Evolutionary conservation across 2,888 invertebrate genomes (phyloP).

Genomic region (Ectemnius lituratus): DNA sequence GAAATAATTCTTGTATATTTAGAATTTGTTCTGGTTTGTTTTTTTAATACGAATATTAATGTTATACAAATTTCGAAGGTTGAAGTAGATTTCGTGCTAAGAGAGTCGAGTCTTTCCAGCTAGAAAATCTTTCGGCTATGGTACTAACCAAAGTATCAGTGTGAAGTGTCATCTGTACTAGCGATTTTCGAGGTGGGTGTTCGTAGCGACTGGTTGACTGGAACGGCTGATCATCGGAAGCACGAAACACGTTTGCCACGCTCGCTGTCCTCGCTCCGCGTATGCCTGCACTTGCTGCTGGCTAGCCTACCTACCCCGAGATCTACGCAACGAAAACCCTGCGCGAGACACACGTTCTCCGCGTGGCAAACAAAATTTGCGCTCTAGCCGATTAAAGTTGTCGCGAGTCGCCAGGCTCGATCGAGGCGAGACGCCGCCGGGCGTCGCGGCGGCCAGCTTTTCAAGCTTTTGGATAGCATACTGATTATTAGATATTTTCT

Average conservation of each 20-base stretch:
- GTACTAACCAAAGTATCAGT: conserved; percentile 42
- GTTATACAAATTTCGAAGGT: too few relatives aligned
- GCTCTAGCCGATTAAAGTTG: conserved; percentile 45
- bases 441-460: too few relatives aligned
- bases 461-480: too few relatives aligned
- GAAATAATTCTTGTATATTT: too few relatives aligned
- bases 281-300: conserved; percentile 2
- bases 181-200: background rate
- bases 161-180: conserved; percentile 62
- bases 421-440: too few relatives aligned
- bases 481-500: too few relatives aligned
- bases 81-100: too few relatives aligned
- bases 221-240: background rate
- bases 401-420: conserved; percentile 22
- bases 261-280: conserved; percentile 15
- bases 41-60: too few relatives aligned
- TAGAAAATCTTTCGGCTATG: too few relatives aligned
- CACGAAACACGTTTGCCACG: conserved; percentile 6
- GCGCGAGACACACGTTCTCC: conserved; percentile 34
- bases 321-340: conserved; percentile 39
- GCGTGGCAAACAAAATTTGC: conserved; percentile 51
- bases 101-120: too few relatives aligned
- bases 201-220: too few relatives aligned
- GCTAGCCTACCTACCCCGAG: conserved; percentile 45
- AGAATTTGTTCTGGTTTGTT: too few relatives aligned